Percentiles rank a stretch among this genome's conserved stretches.
These are phyloP conservation scores for Amaurobius ferox DNA, from an alignment of 2,888 invertebrate species.

Conservation along the genomic window DNA sequence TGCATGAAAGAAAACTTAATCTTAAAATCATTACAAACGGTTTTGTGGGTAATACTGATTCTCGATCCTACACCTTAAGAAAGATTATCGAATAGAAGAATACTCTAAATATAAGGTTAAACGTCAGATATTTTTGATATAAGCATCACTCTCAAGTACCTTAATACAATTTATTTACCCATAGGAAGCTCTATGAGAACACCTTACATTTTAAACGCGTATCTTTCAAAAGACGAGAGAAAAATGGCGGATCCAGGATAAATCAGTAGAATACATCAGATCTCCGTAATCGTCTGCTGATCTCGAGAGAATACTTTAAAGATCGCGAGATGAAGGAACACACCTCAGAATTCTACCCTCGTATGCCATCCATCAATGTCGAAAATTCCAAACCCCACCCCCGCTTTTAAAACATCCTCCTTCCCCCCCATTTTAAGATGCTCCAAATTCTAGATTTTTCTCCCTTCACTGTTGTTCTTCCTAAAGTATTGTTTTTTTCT, in stretches of 20 bases:
- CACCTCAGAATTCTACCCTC: slow-evolving; percentile 6
- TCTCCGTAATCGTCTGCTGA: neutral
- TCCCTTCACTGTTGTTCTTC: neutral
- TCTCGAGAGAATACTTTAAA: slow-evolving; percentile 1
- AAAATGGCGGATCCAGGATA: slow-evolving; percentile 3
- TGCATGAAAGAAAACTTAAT: too few species aligned
- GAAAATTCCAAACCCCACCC: neutral
- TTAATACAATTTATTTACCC: neutral
- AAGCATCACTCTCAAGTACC: neutral
- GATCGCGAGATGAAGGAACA: slow-evolving; percentile 8
- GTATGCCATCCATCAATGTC: slow-evolving; percentile 13
- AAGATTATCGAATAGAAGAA: too few species aligned
- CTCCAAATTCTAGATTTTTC: neutral
- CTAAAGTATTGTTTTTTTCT: slow-evolving; percentile 2
- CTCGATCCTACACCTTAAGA: too few species aligned
- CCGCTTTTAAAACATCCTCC: neutral
- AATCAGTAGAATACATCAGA: slow-evolving; percentile 14
- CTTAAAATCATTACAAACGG: too few species aligned
- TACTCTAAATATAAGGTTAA: slow-evolving; percentile 3
- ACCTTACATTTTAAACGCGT: neutral
- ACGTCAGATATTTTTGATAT: neutral
- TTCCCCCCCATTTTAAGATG: slow-evolving; percentile 1
- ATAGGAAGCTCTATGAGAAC: neutral
- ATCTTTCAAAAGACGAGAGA: neutral
- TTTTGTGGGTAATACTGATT: too few species aligned